These are phyloP conservation scores for Tachina lurida DNA, from an alignment of 2,888 invertebrate species.

Conservation along the genomic window DNA sequence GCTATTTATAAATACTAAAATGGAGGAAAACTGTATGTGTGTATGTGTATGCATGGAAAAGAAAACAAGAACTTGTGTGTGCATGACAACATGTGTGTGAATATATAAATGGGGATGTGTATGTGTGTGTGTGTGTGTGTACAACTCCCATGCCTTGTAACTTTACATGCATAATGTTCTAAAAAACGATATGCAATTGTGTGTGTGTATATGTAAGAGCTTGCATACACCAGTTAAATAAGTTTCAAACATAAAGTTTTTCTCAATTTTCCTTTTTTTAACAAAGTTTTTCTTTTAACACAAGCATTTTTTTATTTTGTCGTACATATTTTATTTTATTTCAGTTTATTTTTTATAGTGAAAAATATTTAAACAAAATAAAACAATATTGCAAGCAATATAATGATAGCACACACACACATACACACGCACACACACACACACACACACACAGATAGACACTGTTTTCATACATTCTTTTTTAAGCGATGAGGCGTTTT, in stretches of 20 bases:
- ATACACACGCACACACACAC: background rate
- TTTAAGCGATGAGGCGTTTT: background rate
- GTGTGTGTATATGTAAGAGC: background rate
- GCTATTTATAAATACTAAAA: conserved; percentile 54
- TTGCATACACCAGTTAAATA: conserved; percentile 38
- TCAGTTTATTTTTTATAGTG: conserved; percentile 24
- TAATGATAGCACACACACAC: conserved; percentile 45
- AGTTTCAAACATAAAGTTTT: conserved; percentile 49
- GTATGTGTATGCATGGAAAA: background rate
- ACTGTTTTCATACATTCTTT: background rate
- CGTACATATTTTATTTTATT: conserved; percentile 17
- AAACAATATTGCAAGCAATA: conserved; percentile 57
- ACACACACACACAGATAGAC: background rate
- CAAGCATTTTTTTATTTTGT: conserved; percentile 27
- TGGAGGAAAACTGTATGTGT: background rate
- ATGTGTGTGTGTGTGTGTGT: background rate
- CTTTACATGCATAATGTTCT: background rate
- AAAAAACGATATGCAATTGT: background rate
- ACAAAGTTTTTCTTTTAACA: conserved; percentile 29
- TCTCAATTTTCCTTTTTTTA: background rate
- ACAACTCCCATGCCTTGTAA: background rate
- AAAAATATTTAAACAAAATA: conserved; percentile 43
- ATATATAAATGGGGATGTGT: background rate
- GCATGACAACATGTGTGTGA: background rate
- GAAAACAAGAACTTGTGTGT: background rate